Evolutionary conservation across 1,140 invertebrate genomes (phyloP).

Genomic region (Brachionus plicatilis): DNA sequence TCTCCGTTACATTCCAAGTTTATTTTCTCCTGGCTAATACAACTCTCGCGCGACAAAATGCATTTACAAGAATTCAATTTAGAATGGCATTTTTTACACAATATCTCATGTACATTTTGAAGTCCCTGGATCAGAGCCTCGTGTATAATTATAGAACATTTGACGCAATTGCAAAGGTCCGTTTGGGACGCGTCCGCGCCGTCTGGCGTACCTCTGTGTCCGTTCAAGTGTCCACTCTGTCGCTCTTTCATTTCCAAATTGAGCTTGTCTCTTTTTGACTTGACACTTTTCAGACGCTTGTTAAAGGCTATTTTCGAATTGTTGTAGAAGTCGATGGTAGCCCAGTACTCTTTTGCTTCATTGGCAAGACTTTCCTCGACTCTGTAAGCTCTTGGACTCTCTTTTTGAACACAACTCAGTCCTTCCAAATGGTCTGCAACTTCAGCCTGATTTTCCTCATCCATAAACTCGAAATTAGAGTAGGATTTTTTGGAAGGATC

Average conservation of each 20-base stretch:
- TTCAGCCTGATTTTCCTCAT: not conserved
- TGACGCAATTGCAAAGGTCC: not conserved
- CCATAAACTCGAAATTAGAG: not conserved
- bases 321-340: constrained; percentile 20
- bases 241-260: not conserved
- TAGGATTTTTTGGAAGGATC: not conserved
- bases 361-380: not conserved
- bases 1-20: not conserved
- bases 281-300: constrained; percentile 8
- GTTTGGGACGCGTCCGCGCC: not conserved
- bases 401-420: not conserved
- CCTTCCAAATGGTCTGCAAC: not conserved
- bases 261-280: not conserved
- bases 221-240: not conserved
- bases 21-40: not conserved
- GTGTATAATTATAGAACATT: not conserved
- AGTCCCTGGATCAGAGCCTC: not conserved
- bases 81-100: constrained; percentile 17
- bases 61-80: not conserved
- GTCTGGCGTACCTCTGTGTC: not conserved
- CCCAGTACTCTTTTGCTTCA: constrained; percentile 12
- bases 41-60: not conserved
- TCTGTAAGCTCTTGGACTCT: not conserved
- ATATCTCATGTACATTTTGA: constrained; percentile 17
- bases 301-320: not conserved